phyloP scores from a whole-genome alignment of 2,888 invertebrate species.

The Hypolimnas misippus region DNA sequence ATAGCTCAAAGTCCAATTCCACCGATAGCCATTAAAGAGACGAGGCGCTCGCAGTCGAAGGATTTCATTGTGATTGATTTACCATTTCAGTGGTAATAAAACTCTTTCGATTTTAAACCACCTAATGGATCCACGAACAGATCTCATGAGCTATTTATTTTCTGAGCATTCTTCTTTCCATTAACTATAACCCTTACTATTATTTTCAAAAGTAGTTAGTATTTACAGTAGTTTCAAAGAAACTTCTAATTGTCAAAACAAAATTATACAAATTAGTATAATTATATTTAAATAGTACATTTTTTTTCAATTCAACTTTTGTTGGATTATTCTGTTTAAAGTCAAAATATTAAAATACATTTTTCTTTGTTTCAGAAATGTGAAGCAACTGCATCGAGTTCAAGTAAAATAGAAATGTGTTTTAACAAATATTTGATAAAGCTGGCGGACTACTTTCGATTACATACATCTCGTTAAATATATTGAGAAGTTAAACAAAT shows the following conservation, averaged over 20 bases:
- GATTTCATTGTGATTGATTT: conserved; percentile 73
- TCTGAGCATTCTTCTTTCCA: neutral
- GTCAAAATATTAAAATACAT: conserved; percentile 18
- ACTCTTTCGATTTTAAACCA: conserved; percentile 53
- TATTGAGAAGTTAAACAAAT: conserved; percentile 40
- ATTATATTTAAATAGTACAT: too few species aligned
- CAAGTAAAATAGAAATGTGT: conserved; percentile 69
- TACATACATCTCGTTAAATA: conserved; percentile 62
- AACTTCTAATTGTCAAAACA: too few species aligned
- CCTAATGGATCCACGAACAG: conserved; percentile 49
- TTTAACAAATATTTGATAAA: conserved; percentile 74
- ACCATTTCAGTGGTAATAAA: conserved; percentile 57
- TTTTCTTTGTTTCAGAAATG: conserved; percentile 66
- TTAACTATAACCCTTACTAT: neutral
- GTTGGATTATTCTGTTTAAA: too few species aligned
- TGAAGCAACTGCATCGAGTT: conserved; percentile 38
- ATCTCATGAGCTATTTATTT: conserved; percentile 26
- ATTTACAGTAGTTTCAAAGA: too few species aligned
- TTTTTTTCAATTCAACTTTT: neutral
- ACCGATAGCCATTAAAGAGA: conserved; percentile 54
- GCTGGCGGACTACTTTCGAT: conserved; percentile 74
- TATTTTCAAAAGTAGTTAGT: too few species aligned
- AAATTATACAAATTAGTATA: too few species aligned
- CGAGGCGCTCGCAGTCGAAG: conserved; percentile 55
- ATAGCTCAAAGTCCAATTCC: conserved; percentile 27